Base-by-base conservation (phyloP, 2,797 vertebrate genomes). In the Sebastes itinus region DNA sequence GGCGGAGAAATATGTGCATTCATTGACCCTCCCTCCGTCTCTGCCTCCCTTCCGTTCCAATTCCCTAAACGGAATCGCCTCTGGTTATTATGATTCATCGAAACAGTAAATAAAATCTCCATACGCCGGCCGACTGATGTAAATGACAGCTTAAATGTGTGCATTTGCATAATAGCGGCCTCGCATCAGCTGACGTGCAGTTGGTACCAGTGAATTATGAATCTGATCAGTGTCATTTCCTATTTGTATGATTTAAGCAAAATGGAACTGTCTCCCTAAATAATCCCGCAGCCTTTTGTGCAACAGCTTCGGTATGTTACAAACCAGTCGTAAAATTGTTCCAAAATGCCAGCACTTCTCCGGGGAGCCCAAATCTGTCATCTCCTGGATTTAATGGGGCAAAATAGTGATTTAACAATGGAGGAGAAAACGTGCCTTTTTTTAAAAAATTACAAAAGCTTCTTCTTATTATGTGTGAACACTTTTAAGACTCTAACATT, bases 31-130 rank as follows among this genome's bases (percentile, higher is more conserved):
- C 72, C 46, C 33, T 60, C 65, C 20, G 63, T 84, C 60, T 49
- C 84, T 69, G 72, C 83, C 60, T 71, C 75, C 23, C 28, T 79
- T 84, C 76, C 55, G 9, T 88, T 88, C 46, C 33, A 78, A 58
- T 83, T 82, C 86, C 76, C 73, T 46, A 38, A 87, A 79, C 52
- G 4, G 63, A 60, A 80, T 81, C 9, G 65, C 83, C 68, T 78
- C 38, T 6, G 71, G 79, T 86, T 90, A 91, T 90, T 81, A 88
- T 80, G 87, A 92, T 88, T 90, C 85, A 91, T 75, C 18, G 62
- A 90, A 88, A 93, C 85, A 83, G 88, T 92, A 92, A 94, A 93
- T 89, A 92, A 89, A 92, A 90, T 71, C 86, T 88, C 80, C 73
- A 76, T 81, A 46, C 71, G 66, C 63, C 11, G 2, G 75, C 75